These are phyloP conservation scores for Habrosyne pyritoides DNA, from an alignment of 2,888 invertebrate genomes.

Conservation along the genomic window DNA sequence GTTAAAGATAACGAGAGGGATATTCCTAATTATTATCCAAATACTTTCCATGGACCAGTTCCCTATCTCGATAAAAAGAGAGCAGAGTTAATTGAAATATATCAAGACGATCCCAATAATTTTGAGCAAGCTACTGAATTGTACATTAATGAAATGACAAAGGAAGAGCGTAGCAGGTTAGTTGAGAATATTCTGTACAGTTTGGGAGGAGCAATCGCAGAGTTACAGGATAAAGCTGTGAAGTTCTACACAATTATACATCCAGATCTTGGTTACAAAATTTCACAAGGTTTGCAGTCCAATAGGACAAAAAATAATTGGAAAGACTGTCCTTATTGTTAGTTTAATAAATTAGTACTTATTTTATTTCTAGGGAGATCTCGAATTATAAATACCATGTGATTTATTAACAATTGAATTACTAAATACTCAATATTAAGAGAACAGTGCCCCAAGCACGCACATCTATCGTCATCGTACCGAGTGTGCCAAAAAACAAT, in stretches of 20 bases:
- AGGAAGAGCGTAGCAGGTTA: conserved; percentile 88
- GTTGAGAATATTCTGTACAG: conserved; percentile 91
- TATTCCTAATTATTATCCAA: conserved; percentile 97
- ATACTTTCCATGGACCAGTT: conserved; percentile 94
- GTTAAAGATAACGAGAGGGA: conserved; percentile 91
- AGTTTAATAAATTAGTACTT: conserved; percentile 7
- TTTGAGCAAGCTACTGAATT: conserved; percentile 91
- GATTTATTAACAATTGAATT: too few relatives aligned
- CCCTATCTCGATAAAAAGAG: conserved; percentile 84
- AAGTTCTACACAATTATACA: conserved; percentile 91
- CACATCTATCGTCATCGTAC: too few relatives aligned
- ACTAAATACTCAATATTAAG: too few relatives aligned
- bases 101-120: conserved; percentile 92
- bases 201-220: conserved; percentile 89
- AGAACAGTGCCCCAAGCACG: too few relatives aligned
- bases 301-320: conserved; percentile 47
- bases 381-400: too few relatives aligned
- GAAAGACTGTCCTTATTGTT: conserved; percentile 22
- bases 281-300: conserved; percentile 44
- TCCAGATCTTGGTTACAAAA: conserved; percentile 87
- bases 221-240: conserved; percentile 82
- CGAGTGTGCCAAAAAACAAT: too few relatives aligned
- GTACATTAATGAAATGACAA: conserved; percentile 89
- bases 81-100: conserved; percentile 77
- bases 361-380: conserved; percentile 7